Base-by-base conservation (phyloP, 2,797 vertebrate genomes). In the Anas bernieri region DNA sequence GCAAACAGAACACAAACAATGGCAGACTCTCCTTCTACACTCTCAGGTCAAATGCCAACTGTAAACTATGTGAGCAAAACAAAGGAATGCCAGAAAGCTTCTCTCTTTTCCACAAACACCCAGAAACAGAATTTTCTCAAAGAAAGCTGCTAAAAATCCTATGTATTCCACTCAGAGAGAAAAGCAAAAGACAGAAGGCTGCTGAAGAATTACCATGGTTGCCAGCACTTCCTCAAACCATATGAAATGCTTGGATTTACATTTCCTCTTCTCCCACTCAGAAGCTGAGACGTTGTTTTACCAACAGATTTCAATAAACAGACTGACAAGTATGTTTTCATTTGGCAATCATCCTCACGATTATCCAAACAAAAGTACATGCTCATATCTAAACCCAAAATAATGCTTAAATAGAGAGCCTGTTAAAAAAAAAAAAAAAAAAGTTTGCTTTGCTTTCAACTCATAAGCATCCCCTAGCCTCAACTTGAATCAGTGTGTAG, bases 21-120 rank as follows among this genome's bases (percentile, higher is more conserved):
- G 16, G 70, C 54, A 93, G 50, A 75, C 43, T 69, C 83, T 92
- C 86, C 83, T 96, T 91, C 74, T 91, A 76, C 35, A 63, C 55
- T 96, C 84, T 96, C 41, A 85, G 89, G 93, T 96, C 95, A 97
- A 97, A 97, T 95, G 83, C 63, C 94, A 96, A 31, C 33, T n/a
- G 35, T 86, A 94, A 96, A 91, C 91, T 92, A 88, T 18, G 12
- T 66, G 41, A 95, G 68, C 83, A 86, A 94, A 97, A 97, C 93
- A 97, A 97, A 97, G 61, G 55, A 77, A 93, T 82, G 81, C 39
- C 91, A 83, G 39, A 92, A 95, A 96, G 75, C 66, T 52, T 54
- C 86, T 68, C 26, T 93, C 70, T 82, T 84, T 83, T 88, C 55
- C 35, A 86, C 35, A 72, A 76, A 91, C 17, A 61, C 75, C 39